phyloP scores from a whole-genome alignment of 2,888 invertebrate genomes.

The Lasioglossum marginatum region DNA sequence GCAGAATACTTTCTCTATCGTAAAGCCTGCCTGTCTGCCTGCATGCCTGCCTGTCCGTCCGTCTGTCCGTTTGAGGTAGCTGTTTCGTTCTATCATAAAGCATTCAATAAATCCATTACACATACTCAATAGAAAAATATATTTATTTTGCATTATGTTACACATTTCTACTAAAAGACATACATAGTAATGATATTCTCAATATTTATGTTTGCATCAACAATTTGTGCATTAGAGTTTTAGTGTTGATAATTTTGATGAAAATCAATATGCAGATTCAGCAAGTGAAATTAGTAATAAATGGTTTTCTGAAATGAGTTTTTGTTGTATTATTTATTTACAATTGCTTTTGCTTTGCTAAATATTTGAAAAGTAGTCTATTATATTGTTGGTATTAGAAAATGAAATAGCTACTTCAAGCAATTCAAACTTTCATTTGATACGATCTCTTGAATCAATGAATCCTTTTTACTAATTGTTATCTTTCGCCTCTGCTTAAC shows the following conservation, averaged over 20 bases:
- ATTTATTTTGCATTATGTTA: neutral
- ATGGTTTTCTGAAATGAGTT: neutral
- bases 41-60: constrained; percentile 72
- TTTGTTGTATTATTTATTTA: neutral
- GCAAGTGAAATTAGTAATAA: neutral
- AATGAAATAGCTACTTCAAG: constrained; percentile 60
- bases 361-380: neutral
- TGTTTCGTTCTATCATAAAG: constrained; percentile 49
- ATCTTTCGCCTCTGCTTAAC: constrained; percentile 83
- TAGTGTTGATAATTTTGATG: neutral
- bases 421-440: constrained; percentile 50
- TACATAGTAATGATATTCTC: constrained; percentile 1
- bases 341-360: constrained; percentile 3
- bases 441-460: constrained; percentile 47
- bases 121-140: constrained; percentile 4
- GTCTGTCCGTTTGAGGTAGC: constrained; percentile 76
- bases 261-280: neutral
- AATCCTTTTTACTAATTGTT: constrained; percentile 80
- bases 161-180: neutral
- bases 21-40: constrained; percentile 72
- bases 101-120: constrained; percentile 3
- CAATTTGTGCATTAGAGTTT: neutral
- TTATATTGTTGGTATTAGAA: constrained; percentile 9
- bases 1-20: constrained; percentile 53
- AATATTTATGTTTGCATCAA: constrained; percentile 1